Conservation (phyloP, 1,140 invertebrate species). For the Fopius arisanus region DNA sequence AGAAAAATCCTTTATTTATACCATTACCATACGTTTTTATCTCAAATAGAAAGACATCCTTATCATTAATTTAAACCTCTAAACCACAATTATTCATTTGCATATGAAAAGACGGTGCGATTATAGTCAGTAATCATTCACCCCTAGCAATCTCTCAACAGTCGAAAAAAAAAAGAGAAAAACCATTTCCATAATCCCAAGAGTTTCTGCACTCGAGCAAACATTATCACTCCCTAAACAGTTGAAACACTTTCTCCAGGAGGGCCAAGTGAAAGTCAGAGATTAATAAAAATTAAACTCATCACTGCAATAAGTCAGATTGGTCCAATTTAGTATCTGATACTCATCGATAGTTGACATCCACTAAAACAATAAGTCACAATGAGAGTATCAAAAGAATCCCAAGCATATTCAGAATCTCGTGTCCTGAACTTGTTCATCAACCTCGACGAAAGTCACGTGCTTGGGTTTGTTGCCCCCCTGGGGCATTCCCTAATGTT, state of each 20-base stretch:
- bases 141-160: neutral
- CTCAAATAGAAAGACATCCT: constrained; percentile 7
- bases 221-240: neutral
- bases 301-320: neutral
- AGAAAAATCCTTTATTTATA: constrained; percentile 19
- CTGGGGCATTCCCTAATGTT: constrained; percentile 66
- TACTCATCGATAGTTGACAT: neutral
- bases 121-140: neutral
- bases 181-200: too few species aligned
- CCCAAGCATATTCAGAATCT: constrained; percentile 47
- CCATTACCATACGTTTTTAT: constrained; percentile 20
- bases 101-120: constrained; percentile 22
- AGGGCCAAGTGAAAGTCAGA: neutral
- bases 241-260: neutral
- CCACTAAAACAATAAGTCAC: neutral
- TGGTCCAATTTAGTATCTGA: neutral
- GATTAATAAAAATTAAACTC: neutral
- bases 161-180: too few species aligned
- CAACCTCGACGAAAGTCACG: constrained; percentile 58
- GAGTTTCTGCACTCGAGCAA: too few species aligned
- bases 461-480: constrained; percentile 57
- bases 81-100: constrained; percentile 1
- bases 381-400: constrained; percentile 5
- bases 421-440: constrained; percentile 53
- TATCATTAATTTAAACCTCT: neutral